Base-by-base conservation (phyloP, 2,797 vertebrate genomes). In the Pelodytes ibericus region DNA sequence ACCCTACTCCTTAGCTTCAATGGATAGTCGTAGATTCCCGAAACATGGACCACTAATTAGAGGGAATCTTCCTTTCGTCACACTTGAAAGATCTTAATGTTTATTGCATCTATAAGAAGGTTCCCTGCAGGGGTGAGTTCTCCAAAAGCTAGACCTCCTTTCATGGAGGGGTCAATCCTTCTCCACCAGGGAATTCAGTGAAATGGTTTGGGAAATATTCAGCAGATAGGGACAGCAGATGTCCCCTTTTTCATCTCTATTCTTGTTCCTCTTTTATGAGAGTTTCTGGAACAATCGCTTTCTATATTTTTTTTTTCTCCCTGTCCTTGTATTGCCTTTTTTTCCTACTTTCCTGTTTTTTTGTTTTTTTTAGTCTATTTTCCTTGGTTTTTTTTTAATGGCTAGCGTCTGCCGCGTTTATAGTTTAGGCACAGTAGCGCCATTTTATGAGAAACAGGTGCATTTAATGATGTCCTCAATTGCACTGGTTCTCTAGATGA, bases 401-500 rank as follows among this genome's bases (percentile, higher is more conserved):
- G 62, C 31, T 31, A 24, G 18, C 56, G 7, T 47, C 33, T 36
- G 9, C 18, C 9, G 60, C 18, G 22, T 59, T 61, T 22, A n/a
- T 30, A 22, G 63, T 72, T 72, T 53, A 29, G n/a, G 62, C 67
- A 78, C 70, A 79, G 69, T 77, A 78, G 69, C 69, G 16, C 61
- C 13, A 25, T 56, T 78, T 72, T 78, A 72, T 68, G 70, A 39
- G 63, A 53, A 79, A 79, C 70, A 79, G 76, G 76, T 79, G 70
- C 76, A 57, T 25, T 79, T 79, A 79, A 79, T 33, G 63, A 79
- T 53, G 62, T 70, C 70, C 62, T 72, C 70, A 73, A 56, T 73
- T 68, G 70, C 70, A 62, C 44, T 30, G 24, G 44, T 29, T 71
- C 61, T 30, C 63, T 78, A 61, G 69, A 61, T 53, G 56, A 59